Evolutionary conservation across 2,113 vertebrate species (phyloP).

Genomic region (Cyprinodon tularosa): DNA sequence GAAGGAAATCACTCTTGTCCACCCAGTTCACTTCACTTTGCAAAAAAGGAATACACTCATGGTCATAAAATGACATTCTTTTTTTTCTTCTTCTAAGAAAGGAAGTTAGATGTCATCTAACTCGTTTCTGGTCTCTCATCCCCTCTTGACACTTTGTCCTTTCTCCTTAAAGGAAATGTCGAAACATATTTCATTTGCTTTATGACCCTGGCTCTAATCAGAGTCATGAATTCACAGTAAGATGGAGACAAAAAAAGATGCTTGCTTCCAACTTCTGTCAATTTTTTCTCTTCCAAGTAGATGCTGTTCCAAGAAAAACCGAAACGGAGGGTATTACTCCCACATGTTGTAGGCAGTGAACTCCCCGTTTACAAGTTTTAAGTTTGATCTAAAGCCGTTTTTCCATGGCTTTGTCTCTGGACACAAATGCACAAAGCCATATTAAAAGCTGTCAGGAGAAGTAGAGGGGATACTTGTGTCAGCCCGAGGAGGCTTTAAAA

Average conservation of each 20-base stretch:
- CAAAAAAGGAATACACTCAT: slow-evolving; percentile 34
- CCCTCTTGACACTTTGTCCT: background rate
- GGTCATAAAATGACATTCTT: slow-evolving; percentile 14
- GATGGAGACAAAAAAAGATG: slow-evolving; percentile 24
- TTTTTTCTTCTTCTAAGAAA: slow-evolving; percentile 11
- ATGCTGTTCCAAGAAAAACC: slow-evolving; percentile 11
- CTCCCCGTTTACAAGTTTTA: slow-evolving; percentile 27
- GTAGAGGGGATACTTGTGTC: slow-evolving; percentile 19
- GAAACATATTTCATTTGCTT: slow-evolving; percentile 36
- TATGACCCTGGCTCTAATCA: slow-evolving; percentile 33
- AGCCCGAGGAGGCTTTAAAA: slow-evolving; percentile 40
- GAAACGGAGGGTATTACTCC: slow-evolving; percentile 52
- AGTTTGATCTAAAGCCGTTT: slow-evolving; percentile 7
- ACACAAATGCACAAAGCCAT: slow-evolving; percentile 20
- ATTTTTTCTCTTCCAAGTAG: slow-evolving; percentile 17
- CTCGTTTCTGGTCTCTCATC: slow-evolving; percentile 8
- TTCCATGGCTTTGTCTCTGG: slow-evolving; percentile 22
- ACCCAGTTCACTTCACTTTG: slow-evolving; percentile 16
- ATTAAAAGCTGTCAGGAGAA: slow-evolving; percentile 34
- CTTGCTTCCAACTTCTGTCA: slow-evolving; percentile 35
- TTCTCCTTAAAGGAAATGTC: slow-evolving; percentile 41
- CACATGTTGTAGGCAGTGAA: slow-evolving; percentile 52
- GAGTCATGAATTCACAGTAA: slow-evolving; percentile 32
- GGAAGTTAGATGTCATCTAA: slow-evolving; percentile 13
- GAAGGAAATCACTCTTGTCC: slow-evolving; percentile 16